Base-by-base conservation (phyloP, 2,113 vertebrate genomes). In the Engraulis encrasicolus region DNA sequence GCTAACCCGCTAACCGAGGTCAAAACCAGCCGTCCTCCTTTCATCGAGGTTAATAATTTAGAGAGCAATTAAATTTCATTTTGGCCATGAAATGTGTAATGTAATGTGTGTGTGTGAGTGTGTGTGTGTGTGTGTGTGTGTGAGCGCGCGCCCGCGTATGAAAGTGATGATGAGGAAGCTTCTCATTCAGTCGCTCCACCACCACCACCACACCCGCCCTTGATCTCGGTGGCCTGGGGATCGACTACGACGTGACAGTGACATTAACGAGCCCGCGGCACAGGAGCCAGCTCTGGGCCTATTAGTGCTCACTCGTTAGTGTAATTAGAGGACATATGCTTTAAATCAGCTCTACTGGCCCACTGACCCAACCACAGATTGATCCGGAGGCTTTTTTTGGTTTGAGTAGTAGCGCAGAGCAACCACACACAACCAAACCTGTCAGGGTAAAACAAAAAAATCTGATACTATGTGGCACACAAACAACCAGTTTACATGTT, bases 281-380 rank as follows among this genome's bases (percentile, higher is more conserved):
- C 87, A 86, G 93, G 93, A 93, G 93, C 49, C 90, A 85, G 90
- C 86, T 91, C 87, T 85, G 90, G 89, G 92, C 94, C 94, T 95
- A 95, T 95, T 95, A 95, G 93, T 94, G 91, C 93, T 90, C 92
- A 93, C 94, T 96, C 91, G 23, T 97, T 95, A 96, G 94, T 92
- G 91, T 96, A 95, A 97, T 97, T 96, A 96, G 85, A 88, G 92
- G 93, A 96, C 96, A 96, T 96, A 95, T 96, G 95, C 94, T 97
- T 95, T 94, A 94, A 95, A 96, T 97, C 94, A 95, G 92, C 92
- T 92, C 93, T 88, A 58, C 88, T 86, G 90, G 92, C 95, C 94
- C 84, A 90, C 38, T 82, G 89, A 92, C 89, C 93, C 92, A 94
- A 89, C 92, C 92, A 95, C 91, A 92, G 93, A 95, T 92, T 91